Conservation (phyloP, 2,797 vertebrate species). For the Aldrovandia affinis region DNA sequence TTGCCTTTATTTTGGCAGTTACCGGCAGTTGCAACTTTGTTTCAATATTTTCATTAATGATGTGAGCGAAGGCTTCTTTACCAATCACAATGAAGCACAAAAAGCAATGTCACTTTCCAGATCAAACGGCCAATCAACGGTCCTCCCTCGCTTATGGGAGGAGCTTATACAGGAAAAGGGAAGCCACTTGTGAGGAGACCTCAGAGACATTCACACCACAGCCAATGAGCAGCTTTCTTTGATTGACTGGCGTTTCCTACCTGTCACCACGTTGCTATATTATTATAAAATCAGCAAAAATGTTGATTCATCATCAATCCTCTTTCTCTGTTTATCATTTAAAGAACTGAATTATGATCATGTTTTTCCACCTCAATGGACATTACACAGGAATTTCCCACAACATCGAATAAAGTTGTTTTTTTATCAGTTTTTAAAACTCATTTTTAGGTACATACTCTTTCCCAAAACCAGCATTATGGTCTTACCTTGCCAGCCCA, state of each 20-base stretch:
- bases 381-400: too few relatives aligned
- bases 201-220: neutral
- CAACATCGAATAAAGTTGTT: too few relatives aligned
- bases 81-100: neutral
- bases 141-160: too few relatives aligned
- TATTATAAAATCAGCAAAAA: neutral
- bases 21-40: too few relatives aligned
- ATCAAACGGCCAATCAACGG: too few relatives aligned
- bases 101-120: neutral
- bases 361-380: neutral
- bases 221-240: neutral
- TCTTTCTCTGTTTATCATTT: neutral
- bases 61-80: too few relatives aligned
- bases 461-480: neutral
- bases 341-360: neutral
- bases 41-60: too few relatives aligned
- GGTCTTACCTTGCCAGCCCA: neutral
- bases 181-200: neutral
- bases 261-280: neutral
- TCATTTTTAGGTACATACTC: neutral
- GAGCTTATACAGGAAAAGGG: neutral
- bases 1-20: too few relatives aligned
- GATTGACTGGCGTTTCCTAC: neutral
- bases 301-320: neutral
- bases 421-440: too few relatives aligned